These are phyloP conservation scores for Drosophila subsilvestris DNA, from an alignment of 2,888 invertebrate genomes.

Conservation along the genomic window DNA sequence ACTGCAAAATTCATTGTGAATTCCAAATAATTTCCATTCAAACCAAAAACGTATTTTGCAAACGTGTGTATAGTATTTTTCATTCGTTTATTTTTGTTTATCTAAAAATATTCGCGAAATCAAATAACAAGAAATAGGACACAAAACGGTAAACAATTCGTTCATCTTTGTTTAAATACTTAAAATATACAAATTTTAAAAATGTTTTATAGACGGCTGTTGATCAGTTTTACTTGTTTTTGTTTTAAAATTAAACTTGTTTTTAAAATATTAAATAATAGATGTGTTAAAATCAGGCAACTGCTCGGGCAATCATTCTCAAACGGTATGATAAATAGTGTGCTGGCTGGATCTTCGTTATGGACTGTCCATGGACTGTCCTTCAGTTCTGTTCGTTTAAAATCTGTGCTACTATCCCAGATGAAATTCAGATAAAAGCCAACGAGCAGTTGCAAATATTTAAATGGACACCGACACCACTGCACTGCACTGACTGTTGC, in stretches of 20 bases:
- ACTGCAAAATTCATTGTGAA: background rate
- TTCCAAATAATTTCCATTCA: constrained; percentile 5
- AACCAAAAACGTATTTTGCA: constrained; percentile 11
- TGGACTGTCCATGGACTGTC: too few species aligned
- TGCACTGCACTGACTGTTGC: constrained; percentile 9
- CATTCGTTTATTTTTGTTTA: constrained; percentile 46
- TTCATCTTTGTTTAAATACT: constrained; percentile 26
- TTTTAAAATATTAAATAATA: constrained; percentile 48
- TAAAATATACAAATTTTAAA: constrained; percentile 53
- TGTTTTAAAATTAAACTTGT: constrained; percentile 13
- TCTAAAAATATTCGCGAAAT: constrained; percentile 47
- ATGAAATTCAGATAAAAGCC: constrained; percentile 13
- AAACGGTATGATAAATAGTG: background rate
- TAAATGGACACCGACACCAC: constrained; percentile 71
- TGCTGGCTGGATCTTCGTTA: too few species aligned
- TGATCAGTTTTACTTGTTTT: constrained; percentile 17
- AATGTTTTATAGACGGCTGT: constrained; percentile 44
- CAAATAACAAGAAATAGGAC: constrained; percentile 61
- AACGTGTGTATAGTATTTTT: constrained; percentile 27
- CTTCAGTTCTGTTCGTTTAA: background rate
- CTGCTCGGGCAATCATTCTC: constrained; percentile 38
- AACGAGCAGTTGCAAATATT: constrained; percentile 42
- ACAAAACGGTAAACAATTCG: constrained; percentile 54
- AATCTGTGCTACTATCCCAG: background rate
- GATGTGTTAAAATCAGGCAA: constrained; percentile 50